Percentiles rank a stretch among this genome's conserved stretches.
Evolutionary conservation across 53 echinoderm and acorn worm genomes (phyloP).

Genomic region (Pentamera pediparva): DNA sequence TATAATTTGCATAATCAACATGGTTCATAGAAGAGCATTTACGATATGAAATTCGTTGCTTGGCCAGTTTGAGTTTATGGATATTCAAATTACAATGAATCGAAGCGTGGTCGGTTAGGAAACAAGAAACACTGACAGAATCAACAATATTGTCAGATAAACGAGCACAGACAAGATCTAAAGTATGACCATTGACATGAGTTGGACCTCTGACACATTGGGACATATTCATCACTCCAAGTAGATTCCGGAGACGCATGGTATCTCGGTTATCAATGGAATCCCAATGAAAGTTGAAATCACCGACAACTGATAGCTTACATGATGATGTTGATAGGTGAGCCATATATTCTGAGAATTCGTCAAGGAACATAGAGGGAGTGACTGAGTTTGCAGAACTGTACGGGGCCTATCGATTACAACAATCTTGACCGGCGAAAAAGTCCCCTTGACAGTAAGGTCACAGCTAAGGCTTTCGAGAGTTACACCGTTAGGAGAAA

Average conservation of each 20-base stretch:
- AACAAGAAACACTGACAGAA: too few relatives aligned
- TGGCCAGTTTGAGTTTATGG: slow-evolving; percentile 7
- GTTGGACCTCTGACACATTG: too few relatives aligned
- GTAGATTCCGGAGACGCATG: too few relatives aligned
- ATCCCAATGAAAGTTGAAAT: too few relatives aligned
- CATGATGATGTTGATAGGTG: not conserved
- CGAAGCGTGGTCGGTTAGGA: slow-evolving; percentile 16
- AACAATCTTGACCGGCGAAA: too few relatives aligned
- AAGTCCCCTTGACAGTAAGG: too few relatives aligned
- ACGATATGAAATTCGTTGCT: slow-evolving; percentile 15
- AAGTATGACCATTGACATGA: too few relatives aligned
- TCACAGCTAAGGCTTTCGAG: slow-evolving; percentile 16
- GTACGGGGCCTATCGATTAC: too few relatives aligned
- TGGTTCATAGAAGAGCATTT: slow-evolving; percentile 10
- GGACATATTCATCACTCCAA: slow-evolving; percentile 2
- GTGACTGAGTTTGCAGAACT: slow-evolving; percentile 6
- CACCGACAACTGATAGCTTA: too few relatives aligned
- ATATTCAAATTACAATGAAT: slow-evolving; percentile 24
- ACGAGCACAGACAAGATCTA: slow-evolving; percentile 7
- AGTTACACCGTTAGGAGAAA: not conserved
- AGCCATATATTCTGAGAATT: too few relatives aligned
- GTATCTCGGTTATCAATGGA: not conserved
- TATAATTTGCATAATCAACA: slow-evolving; percentile 5
- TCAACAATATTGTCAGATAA: too few relatives aligned
- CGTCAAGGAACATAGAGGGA: slow-evolving; percentile 27